Base-by-base conservation (phyloP, 2,888 invertebrate species). In the Rutpela maculata region DNA sequence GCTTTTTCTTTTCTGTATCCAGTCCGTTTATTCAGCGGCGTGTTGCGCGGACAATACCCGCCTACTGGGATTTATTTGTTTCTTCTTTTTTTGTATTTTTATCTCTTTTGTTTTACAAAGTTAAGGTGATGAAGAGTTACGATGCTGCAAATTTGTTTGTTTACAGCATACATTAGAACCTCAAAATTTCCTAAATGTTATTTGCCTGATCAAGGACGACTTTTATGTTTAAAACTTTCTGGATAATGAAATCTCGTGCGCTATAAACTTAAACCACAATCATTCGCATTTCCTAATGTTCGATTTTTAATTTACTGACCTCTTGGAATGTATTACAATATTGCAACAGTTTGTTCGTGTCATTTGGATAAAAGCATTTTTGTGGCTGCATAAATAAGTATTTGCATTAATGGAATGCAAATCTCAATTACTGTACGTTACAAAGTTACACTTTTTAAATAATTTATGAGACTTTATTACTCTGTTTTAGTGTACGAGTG, bases 1-100 rank as follows among this genome's bases (percentile, higher is more conserved):
- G 83, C 81, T 84, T 85, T 85, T 87, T 86, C 84, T 82, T 84
- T 82, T 81, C 81, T 78, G n/a, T 55, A 63, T 63, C 63, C 63
- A 38, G 60, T n/a, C 59, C 38, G 63, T 19, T 72, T 72, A 35
- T 63, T 72, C 72, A 72, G 72, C 43, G 55, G 72, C 55, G 60
- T 72, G 72, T 72, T 63, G 72, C 43, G 55, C 72, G 59, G 72
- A 72, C 72, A 72, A 72, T 72, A 62, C 63, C 18, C 63, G 26
- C 9, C 72, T 55, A 63, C 72, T 26, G 63, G 63, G 72, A 72
- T 72, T 72, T 72, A 72, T 72, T 63, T 55, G 60, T 70, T 70
- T 63, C 60, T 43, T 38, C 60, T 60, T 35, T 43, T 72, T 72
- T 72, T 72, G 15, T 31, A 63, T 12, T 31, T 63, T 72, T 72